Evolutionary conservation across 2,113 vertebrate genomes (phyloP).

Genomic region (Onychostoma macrolepis): DNA sequence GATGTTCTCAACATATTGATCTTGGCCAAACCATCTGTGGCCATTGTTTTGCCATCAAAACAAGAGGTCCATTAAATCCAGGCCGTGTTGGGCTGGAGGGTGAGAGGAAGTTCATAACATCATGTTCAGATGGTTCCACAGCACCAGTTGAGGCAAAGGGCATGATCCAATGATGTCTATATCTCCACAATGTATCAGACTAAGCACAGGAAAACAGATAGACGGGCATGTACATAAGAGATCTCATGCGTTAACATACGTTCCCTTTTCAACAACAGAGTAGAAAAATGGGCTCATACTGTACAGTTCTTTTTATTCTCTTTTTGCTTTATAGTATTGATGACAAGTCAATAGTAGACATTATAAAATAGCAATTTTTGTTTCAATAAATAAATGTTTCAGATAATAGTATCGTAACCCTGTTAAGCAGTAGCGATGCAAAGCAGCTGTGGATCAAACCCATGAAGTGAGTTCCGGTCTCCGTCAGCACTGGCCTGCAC

Average conservation of each 20-base stretch:
- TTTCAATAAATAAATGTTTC: slow-evolving; percentile 21
- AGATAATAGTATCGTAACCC: slow-evolving; percentile 44
- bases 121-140: slow-evolving; percentile 36
- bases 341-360: slow-evolving; percentile 19
- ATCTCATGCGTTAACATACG: slow-evolving; percentile 46
- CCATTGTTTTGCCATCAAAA: slow-evolving; percentile 17
- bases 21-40: neutral
- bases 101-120: slow-evolving; percentile 20
- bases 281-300: slow-evolving; percentile 47
- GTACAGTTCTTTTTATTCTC: slow-evolving; percentile 35
- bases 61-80: neutral
- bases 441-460: slow-evolving; percentile 4
- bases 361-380: slow-evolving; percentile 19
- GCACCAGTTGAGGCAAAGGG: slow-evolving; percentile 41
- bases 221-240: slow-evolving; percentile 4
- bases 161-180: slow-evolving; percentile 31
- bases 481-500: slow-evolving; percentile 20
- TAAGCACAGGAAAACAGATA: slow-evolving; percentile 31
- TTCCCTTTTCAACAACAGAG: slow-evolving; percentile 11
- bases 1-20: neutral
- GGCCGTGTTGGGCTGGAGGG: slow-evolving; percentile 24
- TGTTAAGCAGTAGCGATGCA: slow-evolving; percentile 48
- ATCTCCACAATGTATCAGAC: slow-evolving; percentile 38
- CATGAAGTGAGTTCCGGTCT: slow-evolving; percentile 17
- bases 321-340: slow-evolving; percentile 31